A percentile compares a stretch with the other conserved stretches of the same genome.
Conservation (phyloP, 2,797 vertebrate species). For the Loriculus beryllinus region DNA sequence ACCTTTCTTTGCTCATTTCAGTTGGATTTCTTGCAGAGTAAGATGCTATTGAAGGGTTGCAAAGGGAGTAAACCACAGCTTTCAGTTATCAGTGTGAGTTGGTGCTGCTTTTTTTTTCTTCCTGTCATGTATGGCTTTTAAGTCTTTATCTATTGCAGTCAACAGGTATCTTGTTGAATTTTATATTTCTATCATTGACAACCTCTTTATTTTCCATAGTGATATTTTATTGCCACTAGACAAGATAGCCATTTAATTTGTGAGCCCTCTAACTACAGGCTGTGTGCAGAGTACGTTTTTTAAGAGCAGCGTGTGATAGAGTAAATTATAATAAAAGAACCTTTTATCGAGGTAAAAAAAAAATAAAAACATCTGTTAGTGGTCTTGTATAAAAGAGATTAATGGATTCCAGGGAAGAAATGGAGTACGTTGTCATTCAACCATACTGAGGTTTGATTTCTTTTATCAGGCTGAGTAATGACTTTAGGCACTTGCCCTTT, state of each 20-base stretch:
- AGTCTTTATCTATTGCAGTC: neutral
- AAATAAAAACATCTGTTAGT: neutral
- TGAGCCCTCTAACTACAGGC: neutral
- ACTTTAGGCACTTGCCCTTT: slow-evolving; percentile 64
- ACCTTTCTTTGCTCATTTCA: neutral
- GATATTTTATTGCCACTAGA: neutral
- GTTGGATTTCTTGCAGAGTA: neutral
- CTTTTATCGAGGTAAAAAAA: slow-evolving; percentile 34
- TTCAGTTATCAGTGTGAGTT: neutral
- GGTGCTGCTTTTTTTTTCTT: neutral
- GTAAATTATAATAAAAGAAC: slow-evolving; percentile 53
- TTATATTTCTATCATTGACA: slow-evolving; percentile 2
- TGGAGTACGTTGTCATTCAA: slow-evolving; percentile 50
- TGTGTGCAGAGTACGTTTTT: slow-evolving; percentile 25
- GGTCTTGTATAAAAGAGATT: slow-evolving; percentile 54
- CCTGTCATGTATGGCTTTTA: neutral
- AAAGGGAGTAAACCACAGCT: neutral
- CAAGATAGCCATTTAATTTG: slow-evolving; percentile 43
- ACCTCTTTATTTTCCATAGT: slow-evolving; percentile 25
- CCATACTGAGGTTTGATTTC: slow-evolving; percentile 41
- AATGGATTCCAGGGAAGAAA: slow-evolving; percentile 66
- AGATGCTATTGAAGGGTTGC: neutral
- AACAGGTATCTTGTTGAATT: neutral
- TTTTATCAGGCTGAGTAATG: slow-evolving; percentile 66
- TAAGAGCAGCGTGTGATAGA: neutral